Evolutionary conservation across 2,888 invertebrate species (phyloP).

Genomic region (Dicycla oo): DNA sequence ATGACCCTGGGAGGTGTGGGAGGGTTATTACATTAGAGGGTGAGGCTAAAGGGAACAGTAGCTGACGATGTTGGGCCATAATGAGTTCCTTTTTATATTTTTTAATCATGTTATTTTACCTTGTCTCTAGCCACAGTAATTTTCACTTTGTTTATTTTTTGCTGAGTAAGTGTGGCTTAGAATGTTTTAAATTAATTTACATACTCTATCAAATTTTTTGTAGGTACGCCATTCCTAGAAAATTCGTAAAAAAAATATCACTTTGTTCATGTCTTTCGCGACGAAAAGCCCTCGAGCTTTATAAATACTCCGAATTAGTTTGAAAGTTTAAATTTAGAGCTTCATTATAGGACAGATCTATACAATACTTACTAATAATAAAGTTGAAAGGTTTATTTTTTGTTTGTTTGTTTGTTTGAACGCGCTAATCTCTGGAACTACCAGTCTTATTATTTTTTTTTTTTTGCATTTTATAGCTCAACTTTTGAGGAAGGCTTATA

Average conservation of each 20-base stretch:
- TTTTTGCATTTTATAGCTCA: no score
- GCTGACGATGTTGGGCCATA: constrained; percentile 82
- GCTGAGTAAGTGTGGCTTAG: background rate
- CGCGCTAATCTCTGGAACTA: no score
- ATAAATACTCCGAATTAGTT: constrained; percentile 18
- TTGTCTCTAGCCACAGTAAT: constrained; percentile 61
- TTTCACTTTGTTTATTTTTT: constrained; percentile 38
- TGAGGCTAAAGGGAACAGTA: constrained; percentile 77
- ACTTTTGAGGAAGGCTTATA: no score
- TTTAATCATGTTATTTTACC: constrained; percentile 79
- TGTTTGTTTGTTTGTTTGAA: no score
- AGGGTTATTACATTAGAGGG: constrained; percentile 85
- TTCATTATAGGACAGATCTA: constrained; percentile 2
- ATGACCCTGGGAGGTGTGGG: constrained; percentile 81
- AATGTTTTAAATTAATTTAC: constrained; percentile 17
- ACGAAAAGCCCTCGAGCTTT: background rate
- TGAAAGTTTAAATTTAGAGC: constrained; percentile 6
- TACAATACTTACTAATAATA: no score
- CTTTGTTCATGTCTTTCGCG: background rate
- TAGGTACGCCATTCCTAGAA: background rate
- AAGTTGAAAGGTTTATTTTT: no score
- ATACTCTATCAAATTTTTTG: background rate
- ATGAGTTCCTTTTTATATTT: constrained; percentile 86
- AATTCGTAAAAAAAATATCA: background rate
- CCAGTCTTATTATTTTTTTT: no score